Evolutionary conservation across 1,140 invertebrate species (phyloP), one percentile per base, ranked within the genome.

Genomic region (Ceratina japonica): DNA sequence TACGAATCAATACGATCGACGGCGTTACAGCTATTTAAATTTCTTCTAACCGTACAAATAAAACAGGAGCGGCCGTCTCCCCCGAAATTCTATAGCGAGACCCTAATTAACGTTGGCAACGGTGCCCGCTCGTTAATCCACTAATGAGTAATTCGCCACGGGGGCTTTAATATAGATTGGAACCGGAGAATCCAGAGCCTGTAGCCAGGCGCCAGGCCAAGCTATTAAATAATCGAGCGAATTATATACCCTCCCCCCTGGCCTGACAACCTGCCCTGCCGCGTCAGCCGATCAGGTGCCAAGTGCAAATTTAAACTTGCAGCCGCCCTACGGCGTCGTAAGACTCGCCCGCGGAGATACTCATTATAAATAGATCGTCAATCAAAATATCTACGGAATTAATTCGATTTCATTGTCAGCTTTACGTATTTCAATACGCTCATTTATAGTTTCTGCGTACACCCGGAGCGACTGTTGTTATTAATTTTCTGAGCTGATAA

Each of bases 141-240:
- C 51, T 81, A 87, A 86, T 82, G 73, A 86, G 76, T 76, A 75
- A 86, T 82, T 77, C 66, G 68, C 31, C 56, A 22, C n/a, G 56
- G 76, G 72, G 61, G 73, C 15, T 87, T 87, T 83, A 86, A 87
- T 86, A 86, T 84, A 78, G 73, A 73, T 74, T 64, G 68, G 64
- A 79, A 83, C 22, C 27, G 65, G 72, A 74, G 54, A 69, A 56
- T 72, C 59, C 52, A 18, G 59, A 64, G 70, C 37, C 61, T 72
- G 65, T 84, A 75, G 54, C 75, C 79, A 79, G 80, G 72, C 80
- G 65, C 54, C 59, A 79, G 75, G 78, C 84, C 75, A 80, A 79
- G 61, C 79, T 79, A 85, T 87, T 87, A 87, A 86, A 83, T 83
- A 84, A 84, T 83, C 66, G 52, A 76, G 77, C 82, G 56, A 84